These are phyloP conservation scores for Tholera decimalis DNA, from an alignment of 2,888 invertebrate genomes.

Conservation along the genomic window DNA sequence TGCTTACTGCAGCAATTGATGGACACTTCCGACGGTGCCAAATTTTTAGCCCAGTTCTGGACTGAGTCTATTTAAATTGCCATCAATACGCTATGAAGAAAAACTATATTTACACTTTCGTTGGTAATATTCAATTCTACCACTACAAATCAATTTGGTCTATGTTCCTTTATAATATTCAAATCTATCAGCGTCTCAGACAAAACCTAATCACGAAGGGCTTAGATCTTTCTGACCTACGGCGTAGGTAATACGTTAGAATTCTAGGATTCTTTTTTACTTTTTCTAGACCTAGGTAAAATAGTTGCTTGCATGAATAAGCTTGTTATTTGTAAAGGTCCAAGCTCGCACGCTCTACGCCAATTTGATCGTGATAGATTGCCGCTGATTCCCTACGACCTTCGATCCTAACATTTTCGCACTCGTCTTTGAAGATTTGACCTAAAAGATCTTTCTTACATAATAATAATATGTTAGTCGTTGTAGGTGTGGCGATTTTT, in stretches of 20 bases:
- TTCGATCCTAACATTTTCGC: conserved; percentile 39
- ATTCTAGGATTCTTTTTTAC: conserved; percentile 12
- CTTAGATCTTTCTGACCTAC: conserved; percentile 8
- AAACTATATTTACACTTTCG: too few relatives aligned
- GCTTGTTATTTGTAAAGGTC: conserved; percentile 53
- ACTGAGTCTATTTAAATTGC: too few relatives aligned
- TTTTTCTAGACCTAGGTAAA: conserved; percentile 18
- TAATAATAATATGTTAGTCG: background rate
- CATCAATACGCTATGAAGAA: too few relatives aligned
- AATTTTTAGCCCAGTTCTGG: too few relatives aligned
- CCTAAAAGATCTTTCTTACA: conserved; percentile 36
- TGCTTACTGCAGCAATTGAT: too few relatives aligned
- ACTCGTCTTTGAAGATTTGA: conserved; percentile 41
- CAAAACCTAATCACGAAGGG: conserved; percentile 15
- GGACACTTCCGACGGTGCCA: too few relatives aligned
- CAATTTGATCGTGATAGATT: conserved; percentile 60
- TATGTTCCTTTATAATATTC: conserved; percentile 5
- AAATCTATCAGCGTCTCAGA: conserved; percentile 21
- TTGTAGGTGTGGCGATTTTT: background rate
- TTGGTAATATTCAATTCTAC: background rate
- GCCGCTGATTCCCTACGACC: conserved; percentile 46
- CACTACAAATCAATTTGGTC: background rate
- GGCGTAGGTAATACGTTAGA: conserved; percentile 24
- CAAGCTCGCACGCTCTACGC: conserved; percentile 37
- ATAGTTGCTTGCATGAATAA: conserved; percentile 36